Conservation (phyloP, 2,797 vertebrate genomes). For the Pagetopsis macropterus region DNA sequence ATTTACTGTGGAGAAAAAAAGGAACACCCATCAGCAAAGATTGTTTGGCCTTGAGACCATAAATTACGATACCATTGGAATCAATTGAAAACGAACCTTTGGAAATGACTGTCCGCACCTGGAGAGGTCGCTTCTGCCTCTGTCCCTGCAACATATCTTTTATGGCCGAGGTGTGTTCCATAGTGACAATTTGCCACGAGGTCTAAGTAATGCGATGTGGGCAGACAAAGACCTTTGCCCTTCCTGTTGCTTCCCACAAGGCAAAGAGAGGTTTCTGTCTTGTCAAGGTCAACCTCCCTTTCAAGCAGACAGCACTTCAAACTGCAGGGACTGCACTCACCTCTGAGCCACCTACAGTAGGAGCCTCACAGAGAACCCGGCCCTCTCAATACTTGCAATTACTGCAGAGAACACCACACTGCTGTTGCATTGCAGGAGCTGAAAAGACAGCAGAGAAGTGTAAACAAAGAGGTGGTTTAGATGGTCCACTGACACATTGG, state of each 20-base stretch:
- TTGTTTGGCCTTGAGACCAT: slow-evolving; percentile 38
- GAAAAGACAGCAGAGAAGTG: slow-evolving; percentile 55
- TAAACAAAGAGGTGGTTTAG: slow-evolving; percentile 68
- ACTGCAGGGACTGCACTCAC: slow-evolving; percentile 69
- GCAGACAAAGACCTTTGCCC: slow-evolving; percentile 68
- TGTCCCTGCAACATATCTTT: slow-evolving; percentile 64
- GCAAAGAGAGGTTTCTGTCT: slow-evolving; percentile 64
- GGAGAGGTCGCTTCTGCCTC: slow-evolving; percentile 49
- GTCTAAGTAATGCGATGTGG: slow-evolving; percentile 66
- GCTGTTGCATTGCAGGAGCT: slow-evolving; percentile 58
- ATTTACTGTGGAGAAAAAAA: slow-evolving; percentile 11
- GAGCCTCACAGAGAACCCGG: slow-evolving; percentile 49
- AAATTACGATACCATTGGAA: slow-evolving; percentile 37
- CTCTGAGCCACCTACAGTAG: slow-evolving; percentile 53
- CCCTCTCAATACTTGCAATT: slow-evolving; percentile 67
- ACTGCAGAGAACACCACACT: slow-evolving; percentile 50
- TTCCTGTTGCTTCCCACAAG: slow-evolving; percentile 68
- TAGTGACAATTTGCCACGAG: slow-evolving; percentile 75
- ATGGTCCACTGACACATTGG: slow-evolving; percentile 73
- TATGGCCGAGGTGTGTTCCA: slow-evolving; percentile 64
- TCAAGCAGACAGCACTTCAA: slow-evolving; percentile 72
- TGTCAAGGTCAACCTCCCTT: slow-evolving; percentile 76
- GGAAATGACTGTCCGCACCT: slow-evolving; percentile 59
- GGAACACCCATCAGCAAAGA: slow-evolving; percentile 14
- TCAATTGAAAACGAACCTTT: slow-evolving; percentile 51